Evolutionary conservation across 1,140 invertebrate genomes (phyloP).

Genomic region (Stegodyphus dumicola): DNA sequence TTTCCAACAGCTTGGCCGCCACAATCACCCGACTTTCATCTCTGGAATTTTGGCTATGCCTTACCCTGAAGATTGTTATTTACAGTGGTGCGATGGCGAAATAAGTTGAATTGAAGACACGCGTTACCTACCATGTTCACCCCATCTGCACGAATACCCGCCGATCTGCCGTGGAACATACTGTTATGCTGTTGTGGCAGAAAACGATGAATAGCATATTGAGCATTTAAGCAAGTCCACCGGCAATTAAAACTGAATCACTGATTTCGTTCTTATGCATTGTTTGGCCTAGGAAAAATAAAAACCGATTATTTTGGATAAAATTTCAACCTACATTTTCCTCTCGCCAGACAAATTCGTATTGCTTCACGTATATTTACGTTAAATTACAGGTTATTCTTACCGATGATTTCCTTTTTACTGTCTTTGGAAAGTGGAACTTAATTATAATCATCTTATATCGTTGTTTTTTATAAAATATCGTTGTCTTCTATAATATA

Average conservation of each 20-base stretch:
- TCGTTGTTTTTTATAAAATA: too few species aligned
- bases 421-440: neutral
- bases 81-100: too few species aligned
- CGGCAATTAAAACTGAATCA: neutral
- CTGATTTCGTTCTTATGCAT: neutral
- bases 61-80: too few species aligned
- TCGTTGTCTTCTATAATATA: too few species aligned
- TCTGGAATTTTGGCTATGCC: neutral
- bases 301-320: neutral
- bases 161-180: neutral
- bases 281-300: neutral
- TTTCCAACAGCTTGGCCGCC: neutral
- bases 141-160: neutral
- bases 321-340: neutral
- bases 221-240: neutral
- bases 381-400: neutral
- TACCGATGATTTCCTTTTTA: neutral
- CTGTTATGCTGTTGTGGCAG: neutral
- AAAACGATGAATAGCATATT: neutral
- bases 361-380: neutral
- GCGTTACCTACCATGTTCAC: too few species aligned
- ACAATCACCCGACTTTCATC: neutral
- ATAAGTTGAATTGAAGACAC: too few species aligned
- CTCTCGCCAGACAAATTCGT: neutral
- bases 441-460: too few species aligned